These are phyloP conservation scores for Synergus laeviventris DNA, from an alignment of 2,888 invertebrate species.

Conservation along the genomic window DNA sequence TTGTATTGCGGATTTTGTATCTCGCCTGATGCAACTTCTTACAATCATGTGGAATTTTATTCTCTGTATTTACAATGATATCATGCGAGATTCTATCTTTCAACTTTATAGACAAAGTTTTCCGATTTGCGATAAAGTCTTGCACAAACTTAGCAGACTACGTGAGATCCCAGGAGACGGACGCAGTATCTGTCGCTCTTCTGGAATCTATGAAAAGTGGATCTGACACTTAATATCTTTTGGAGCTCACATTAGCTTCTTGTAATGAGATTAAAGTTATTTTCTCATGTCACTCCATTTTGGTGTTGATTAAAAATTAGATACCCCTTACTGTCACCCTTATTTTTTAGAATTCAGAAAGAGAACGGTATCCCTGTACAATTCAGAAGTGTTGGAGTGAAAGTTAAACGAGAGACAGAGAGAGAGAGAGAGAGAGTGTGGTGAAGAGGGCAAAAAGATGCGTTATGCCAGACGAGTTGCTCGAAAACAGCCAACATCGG, in stretches of 20 bases:
- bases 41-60: not conserved
- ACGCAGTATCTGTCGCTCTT: slow-evolving; percentile 10
- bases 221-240: slow-evolving; percentile 37
- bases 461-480: slow-evolving; percentile 38
- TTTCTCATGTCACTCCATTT: slow-evolving; percentile 4
- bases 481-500: slow-evolving; percentile 62
- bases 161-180: slow-evolving; percentile 12
- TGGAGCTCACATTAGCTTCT: slow-evolving; percentile 8
- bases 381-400: slow-evolving; percentile 8
- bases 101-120: slow-evolving; percentile 17
- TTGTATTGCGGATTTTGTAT: not conserved
- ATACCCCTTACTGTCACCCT: not conserved
- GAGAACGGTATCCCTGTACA: not conserved
- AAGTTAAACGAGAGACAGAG: slow-evolving; percentile 38
- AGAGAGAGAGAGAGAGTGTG: no score
- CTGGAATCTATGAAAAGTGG: slow-evolving; percentile 24
- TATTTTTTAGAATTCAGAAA: not conserved
- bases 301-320: not conserved
- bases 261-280: slow-evolving; percentile 29
- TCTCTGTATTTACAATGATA: not conserved
- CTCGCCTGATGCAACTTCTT: not conserved
- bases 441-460: slow-evolving; percentile 13
- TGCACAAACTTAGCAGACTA: slow-evolving; percentile 7
- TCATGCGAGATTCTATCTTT: not conserved
- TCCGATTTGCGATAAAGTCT: slow-evolving; percentile 29